Conservation (phyloP, 1,140 invertebrate species). For the Calephelis nemesis region DNA sequence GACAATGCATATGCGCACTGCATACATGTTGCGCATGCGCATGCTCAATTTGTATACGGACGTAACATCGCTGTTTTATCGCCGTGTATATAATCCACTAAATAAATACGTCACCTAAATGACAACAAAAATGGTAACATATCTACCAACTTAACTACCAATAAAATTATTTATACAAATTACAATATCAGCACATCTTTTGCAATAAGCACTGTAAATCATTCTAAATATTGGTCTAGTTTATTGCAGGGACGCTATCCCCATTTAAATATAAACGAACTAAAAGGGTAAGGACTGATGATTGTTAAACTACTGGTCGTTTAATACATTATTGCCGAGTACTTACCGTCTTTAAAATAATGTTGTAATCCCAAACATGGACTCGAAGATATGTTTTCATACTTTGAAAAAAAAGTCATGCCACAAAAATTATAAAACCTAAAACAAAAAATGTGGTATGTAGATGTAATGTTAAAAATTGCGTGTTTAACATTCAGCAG, state of each 20-base stretch:
- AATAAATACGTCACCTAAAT: conserved; percentile 41
- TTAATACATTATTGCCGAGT: too few species aligned
- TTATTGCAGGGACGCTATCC: conserved; percentile 62
- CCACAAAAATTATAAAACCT: too few species aligned
- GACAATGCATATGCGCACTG: neutral
- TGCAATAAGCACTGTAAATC: conserved; percentile 72
- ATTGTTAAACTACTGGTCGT: neutral
- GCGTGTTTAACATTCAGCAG: neutral
- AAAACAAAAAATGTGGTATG: too few species aligned
- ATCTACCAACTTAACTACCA: conserved; percentile 63
- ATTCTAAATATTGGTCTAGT: conserved; percentile 78
- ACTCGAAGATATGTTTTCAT: too few species aligned
- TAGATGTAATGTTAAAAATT: too few species aligned
- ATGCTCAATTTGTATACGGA: neutral
- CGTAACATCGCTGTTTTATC: neutral
- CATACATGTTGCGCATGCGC: neutral
- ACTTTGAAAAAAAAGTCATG: too few species aligned
- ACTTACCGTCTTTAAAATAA: too few species aligned
- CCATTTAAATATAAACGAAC: conserved; percentile 28
- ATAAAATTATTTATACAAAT: conserved; percentile 56
- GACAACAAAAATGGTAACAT: conserved; percentile 72
- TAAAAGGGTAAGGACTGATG: neutral
- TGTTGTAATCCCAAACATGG: too few species aligned
- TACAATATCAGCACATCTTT: conserved; percentile 68
- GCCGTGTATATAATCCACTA: neutral